Evolutionary conservation across 2,888 invertebrate species (phyloP).

Genomic region (Reticulitermes lucifugus): DNA sequence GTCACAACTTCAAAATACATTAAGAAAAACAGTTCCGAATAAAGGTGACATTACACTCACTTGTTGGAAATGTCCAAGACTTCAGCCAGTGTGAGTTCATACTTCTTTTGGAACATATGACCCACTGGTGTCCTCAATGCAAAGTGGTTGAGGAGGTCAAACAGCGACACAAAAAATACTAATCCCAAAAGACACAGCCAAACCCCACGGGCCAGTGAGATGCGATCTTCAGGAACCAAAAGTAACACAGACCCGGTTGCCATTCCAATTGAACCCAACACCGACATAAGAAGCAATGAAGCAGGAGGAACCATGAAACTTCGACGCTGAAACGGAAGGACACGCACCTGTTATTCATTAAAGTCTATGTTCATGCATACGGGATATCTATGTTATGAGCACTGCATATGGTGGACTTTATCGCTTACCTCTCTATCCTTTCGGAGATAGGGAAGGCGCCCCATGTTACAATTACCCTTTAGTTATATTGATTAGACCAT

Average conservation of each 20-base stretch:
- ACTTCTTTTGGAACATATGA: slow-evolving; percentile 71
- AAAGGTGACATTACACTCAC: slow-evolving; percentile 64
- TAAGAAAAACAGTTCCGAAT: not conserved
- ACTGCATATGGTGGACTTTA: not conserved
- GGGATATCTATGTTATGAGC: not conserved
- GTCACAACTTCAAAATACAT: not conserved
- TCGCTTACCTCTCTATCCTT: slow-evolving; percentile 45
- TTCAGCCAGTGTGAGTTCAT: slow-evolving; percentile 74
- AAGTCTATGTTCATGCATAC: not conserved
- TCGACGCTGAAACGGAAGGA: slow-evolving; percentile 45
- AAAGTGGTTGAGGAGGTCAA: slow-evolving; percentile 73
- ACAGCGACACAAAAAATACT: slow-evolving; percentile 76
- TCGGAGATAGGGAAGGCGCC: slow-evolving; percentile 43
- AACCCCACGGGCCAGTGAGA: slow-evolving; percentile 71
- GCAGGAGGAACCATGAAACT: slow-evolving; percentile 49
- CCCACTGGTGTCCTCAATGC: slow-evolving; percentile 72
- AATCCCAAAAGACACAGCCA: slow-evolving; percentile 73
- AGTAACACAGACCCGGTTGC: slow-evolving; percentile 64
- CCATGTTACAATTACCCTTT: slow-evolving; percentile 34
- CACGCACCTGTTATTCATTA: slow-evolving; percentile 2
- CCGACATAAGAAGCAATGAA: slow-evolving; percentile 62
- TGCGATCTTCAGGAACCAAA: slow-evolving; percentile 67
- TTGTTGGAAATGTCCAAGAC: slow-evolving; percentile 81
- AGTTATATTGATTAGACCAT: slow-evolving; percentile 36
- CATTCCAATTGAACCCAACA: slow-evolving; percentile 62